Base-by-base conservation (phyloP, 2,888 invertebrate genomes). In the Tipula unca region DNA sequence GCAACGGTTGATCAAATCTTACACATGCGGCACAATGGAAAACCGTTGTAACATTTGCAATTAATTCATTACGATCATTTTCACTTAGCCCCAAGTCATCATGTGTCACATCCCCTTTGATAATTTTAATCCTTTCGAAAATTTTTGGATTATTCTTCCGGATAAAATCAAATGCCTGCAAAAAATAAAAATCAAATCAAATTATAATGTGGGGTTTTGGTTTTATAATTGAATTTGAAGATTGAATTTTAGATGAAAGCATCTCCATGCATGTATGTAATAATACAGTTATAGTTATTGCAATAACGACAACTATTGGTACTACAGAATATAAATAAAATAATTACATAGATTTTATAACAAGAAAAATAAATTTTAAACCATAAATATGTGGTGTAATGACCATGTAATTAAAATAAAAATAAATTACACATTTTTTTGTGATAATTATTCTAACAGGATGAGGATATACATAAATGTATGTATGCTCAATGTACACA, bases 1-100 rank as follows among this genome's bases (percentile, higher is more conserved):
- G 95, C 29, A 98, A 91, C 29, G 94, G 93, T 89, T 97, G 97
- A 89, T 98, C 97, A 88, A 98, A 98, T 90, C 94, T 93, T 82
- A 97, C 95, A 88, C 96, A 96, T 5, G 97, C 97, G 0, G 97
- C 97, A 89, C 95, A 95, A 89, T 97, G 97, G 89, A 97, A 95
- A 0, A 97, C 92, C 13, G 96, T 92, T 85, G 95, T 92, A 84
- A 95, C 94, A 85, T 94, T 92, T 42, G 92, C 90, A 86, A 92
- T 91, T 20, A 96, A 89, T 85, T 92, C 91, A 85, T 91, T 90
- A 84, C 92, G 92, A 87, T 94, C 94, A 32, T 92, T 91, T 29
- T 92, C 89, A 39, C 92, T 92, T 25, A 95, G 91, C 0, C 93
- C 94, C 84, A 95, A 91, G 20, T 92, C 92, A 2, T 93, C 92